Percentiles rank a stretch among this genome's conserved stretches.
These are phyloP conservation scores for Heptascelio sp. DNA, from an alignment of 2,888 invertebrate species.

Conservation along the genomic window DNA sequence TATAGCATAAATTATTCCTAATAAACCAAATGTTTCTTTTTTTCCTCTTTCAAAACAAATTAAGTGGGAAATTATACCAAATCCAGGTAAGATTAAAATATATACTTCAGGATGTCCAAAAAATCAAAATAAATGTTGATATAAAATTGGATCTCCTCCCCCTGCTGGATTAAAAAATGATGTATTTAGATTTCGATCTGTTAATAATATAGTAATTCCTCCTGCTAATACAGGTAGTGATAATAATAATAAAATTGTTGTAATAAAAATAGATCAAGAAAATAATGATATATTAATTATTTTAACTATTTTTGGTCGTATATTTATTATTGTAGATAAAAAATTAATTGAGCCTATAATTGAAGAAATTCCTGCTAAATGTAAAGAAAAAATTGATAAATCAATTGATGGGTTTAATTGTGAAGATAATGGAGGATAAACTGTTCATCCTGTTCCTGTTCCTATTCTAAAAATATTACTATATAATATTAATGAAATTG, in stretches of 20 bases:
- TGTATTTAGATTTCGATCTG: slow-evolving; percentile 94
- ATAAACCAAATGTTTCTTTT: slow-evolving; percentile 90
- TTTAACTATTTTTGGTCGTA: slow-evolving; percentile 81
- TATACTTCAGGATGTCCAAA: slow-evolving; percentile 96
- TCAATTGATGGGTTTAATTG: slow-evolving; percentile 91
- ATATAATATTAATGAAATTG: slow-evolving; percentile 88
- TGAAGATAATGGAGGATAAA: slow-evolving; percentile 91
- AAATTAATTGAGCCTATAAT: slow-evolving; percentile 94
- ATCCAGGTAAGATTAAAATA: slow-evolving; percentile 95
- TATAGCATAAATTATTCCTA: slow-evolving; percentile 96
- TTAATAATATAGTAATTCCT: slow-evolving; percentile 93
- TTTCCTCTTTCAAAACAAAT: slow-evolving; percentile 92
- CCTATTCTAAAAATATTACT: slow-evolving; percentile 90
- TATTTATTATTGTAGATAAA: slow-evolving; percentile 92
- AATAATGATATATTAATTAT: slow-evolving; percentile 88
- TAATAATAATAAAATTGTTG: slow-evolving; percentile 88
- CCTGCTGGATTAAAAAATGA: slow-evolving; percentile 94
- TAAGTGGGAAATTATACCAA: slow-evolving; percentile 94
- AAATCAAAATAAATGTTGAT: slow-evolving; percentile 88
- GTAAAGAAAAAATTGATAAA: slow-evolving; percentile 92
- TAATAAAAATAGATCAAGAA: slow-evolving; percentile 91
- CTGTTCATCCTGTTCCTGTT: slow-evolving; percentile 93
- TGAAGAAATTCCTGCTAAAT: slow-evolving; percentile 91
- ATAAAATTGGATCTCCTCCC: slow-evolving; percentile 88
- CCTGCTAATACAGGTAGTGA: slow-evolving; percentile 93